These are phyloP conservation scores for Athalia rosae DNA, from an alignment of 2,888 invertebrate genomes.

Conservation along the genomic window DNA sequence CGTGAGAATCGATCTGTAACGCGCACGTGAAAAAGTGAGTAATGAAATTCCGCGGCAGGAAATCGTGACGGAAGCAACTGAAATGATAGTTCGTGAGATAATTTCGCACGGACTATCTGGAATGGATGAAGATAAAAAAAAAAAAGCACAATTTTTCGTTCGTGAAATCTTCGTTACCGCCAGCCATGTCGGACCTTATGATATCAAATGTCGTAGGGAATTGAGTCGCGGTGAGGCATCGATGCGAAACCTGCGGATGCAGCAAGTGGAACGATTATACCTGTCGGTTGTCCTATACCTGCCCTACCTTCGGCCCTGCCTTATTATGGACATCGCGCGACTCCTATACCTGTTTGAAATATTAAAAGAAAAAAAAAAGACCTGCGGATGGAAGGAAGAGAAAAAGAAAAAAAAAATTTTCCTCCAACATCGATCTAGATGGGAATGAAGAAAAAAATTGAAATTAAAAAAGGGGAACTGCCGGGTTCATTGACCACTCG, in stretches of 20 bases:
- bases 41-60: no score
- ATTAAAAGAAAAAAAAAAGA: not conserved
- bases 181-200: no score
- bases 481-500: no score
- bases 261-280: conserved; percentile 43
- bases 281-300: not conserved
- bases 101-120: no score
- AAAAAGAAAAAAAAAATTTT: not conserved
- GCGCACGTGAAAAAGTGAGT: no score
- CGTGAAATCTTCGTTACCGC: no score
- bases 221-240: conserved; percentile 28
- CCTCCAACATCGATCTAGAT: not conserved
- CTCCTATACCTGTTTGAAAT: not conserved
- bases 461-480: not conserved
- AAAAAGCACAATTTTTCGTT: no score
- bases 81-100: no score
- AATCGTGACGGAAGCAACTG: no score
- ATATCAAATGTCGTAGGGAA: not conserved
- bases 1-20: conserved; percentile 1
- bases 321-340: not conserved
- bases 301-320: conserved; percentile 16
- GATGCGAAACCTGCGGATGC: conserved; percentile 36
- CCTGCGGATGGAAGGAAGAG: not conserved
- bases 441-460: not conserved
- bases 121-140: no score